These are phyloP conservation scores for Sardina pilchardus DNA, from an alignment of 2,113 vertebrate species.

Conservation along the genomic window DNA sequence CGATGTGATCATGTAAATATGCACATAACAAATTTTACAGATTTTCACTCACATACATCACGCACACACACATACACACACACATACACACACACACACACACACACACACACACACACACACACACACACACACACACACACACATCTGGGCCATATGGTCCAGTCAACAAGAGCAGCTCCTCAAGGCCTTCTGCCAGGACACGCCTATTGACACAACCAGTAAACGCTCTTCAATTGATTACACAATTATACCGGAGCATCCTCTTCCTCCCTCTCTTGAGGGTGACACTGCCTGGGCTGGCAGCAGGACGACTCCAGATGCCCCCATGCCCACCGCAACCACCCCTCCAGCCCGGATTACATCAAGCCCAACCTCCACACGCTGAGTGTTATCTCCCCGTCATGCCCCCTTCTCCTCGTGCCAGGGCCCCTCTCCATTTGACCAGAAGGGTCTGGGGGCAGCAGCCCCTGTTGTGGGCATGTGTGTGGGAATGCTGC, in stretches of 20 bases:
- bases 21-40: background rate
- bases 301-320: background rate
- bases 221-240: background rate
- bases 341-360: background rate
- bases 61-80: background rate
- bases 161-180: background rate
- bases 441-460: background rate
- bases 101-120: constrained; percentile 19
- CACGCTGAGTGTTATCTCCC: background rate
- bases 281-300: background rate
- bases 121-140: constrained; percentile 21
- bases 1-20: background rate
- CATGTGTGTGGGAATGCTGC: constrained; percentile 9
- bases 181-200: background rate
- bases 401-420: background rate
- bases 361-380: background rate
- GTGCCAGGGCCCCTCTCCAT: background rate
- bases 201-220: background rate
- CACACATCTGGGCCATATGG: background rate
- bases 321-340: background rate
- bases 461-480: background rate
- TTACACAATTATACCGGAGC: background rate
- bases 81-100: background rate
- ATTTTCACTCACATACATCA: background rate
- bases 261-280: background rate